Conservation (phyloP, 2,113 vertebrate species). For the Willisornis vidua region DNA sequence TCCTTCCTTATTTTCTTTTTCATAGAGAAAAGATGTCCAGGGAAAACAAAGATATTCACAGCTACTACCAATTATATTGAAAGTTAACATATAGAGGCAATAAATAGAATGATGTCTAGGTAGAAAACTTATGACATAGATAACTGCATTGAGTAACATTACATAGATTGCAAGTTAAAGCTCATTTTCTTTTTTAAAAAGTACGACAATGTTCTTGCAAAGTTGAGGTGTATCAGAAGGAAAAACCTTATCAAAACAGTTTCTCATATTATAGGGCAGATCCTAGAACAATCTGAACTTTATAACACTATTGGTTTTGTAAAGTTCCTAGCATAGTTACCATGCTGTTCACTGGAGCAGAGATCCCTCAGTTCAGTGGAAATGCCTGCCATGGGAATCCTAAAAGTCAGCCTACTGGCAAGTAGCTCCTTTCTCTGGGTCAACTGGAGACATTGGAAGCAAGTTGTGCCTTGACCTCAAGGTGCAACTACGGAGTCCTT, state of each 20-base stretch:
- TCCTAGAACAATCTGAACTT: not conserved
- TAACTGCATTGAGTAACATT: not conserved
- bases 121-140: not conserved
- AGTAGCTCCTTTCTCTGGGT: not conserved
- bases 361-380: not conserved
- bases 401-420: not conserved
- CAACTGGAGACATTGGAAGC: not conserved
- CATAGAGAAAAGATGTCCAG: not conserved
- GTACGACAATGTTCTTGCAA: not conserved
- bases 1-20: not conserved
- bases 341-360: not conserved
- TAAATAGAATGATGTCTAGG: not conserved
- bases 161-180: not conserved
- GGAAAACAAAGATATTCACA: not conserved
- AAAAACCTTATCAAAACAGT: not conserved
- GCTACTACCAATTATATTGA: not conserved
- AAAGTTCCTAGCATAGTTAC: not conserved
- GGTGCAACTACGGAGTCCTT: not conserved
- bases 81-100: not conserved
- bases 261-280: not conserved
- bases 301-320: not conserved
- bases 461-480: not conserved
- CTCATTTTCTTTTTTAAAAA: not conserved
- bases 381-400: not conserved
- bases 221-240: not conserved